These are phyloP conservation scores for Uloborus diversus DNA, from an alignment of 1,140 invertebrate genomes.

Conservation along the genomic window DNA sequence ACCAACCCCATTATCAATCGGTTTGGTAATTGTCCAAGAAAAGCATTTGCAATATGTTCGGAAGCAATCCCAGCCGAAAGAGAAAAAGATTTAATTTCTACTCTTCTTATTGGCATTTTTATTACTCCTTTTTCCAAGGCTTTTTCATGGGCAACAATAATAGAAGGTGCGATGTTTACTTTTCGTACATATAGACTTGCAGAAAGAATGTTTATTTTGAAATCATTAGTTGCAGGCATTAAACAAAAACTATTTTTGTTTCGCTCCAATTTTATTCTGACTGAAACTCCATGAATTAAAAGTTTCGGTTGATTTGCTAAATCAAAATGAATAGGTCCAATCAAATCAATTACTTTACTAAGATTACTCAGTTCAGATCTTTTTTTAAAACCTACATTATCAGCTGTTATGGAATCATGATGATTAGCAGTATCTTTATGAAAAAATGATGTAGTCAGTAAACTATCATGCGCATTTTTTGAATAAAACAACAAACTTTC, in stretches of 20 bases:
- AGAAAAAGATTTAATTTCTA: constrained; percentile 14
- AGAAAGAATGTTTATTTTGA: background rate
- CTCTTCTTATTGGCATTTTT: constrained; percentile 10
- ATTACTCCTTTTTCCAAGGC: constrained; percentile 11
- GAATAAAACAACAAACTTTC: constrained; percentile 17
- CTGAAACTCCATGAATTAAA: constrained; percentile 15
- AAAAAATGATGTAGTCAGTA: background rate
- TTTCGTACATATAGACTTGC: constrained; percentile 11
- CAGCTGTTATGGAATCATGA: background rate
- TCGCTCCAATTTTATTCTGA: constrained; percentile 26
- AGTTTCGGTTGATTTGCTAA: constrained; percentile 19
- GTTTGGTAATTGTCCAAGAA: constrained; percentile 17
- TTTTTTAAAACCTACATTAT: background rate
- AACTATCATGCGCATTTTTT: background rate
- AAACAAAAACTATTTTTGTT: constrained; percentile 1
- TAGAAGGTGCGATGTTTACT: constrained; percentile 10
- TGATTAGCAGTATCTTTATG: background rate
- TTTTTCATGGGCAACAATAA: constrained; percentile 31
- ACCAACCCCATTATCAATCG: constrained; percentile 11
- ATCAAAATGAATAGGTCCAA: constrained; percentile 16
- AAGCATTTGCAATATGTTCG: constrained; percentile 3
- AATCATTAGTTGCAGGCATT: background rate
- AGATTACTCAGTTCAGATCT: background rate
- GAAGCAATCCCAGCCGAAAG: constrained; percentile 5
- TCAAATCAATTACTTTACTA: background rate